These are phyloP conservation scores for Embiotoca jacksoni DNA, from an alignment of 2,113 vertebrate genomes.

Conservation along the genomic window DNA sequence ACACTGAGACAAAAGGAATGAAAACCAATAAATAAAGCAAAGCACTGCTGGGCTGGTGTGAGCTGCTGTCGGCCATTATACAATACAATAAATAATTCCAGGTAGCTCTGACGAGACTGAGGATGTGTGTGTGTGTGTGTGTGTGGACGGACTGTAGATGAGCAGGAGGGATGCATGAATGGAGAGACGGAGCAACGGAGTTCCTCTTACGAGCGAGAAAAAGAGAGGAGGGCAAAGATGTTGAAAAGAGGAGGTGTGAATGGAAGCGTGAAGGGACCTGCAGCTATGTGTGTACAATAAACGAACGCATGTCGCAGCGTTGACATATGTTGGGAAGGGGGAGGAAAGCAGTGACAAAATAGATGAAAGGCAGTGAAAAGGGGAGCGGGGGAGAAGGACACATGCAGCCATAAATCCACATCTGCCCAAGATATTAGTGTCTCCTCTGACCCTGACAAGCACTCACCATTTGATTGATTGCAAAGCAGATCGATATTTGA, in stretches of 20 bases:
- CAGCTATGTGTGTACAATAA: neutral
- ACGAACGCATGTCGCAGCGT: neutral
- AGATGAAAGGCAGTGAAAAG: conserved; percentile 37
- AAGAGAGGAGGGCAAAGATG: conserved; percentile 5
- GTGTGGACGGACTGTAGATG: conserved; percentile 68
- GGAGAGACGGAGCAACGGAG: conserved; percentile 19
- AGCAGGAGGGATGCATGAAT: conserved; percentile 55
- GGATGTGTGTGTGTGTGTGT: conserved; percentile 37
- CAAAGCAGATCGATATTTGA: conserved; percentile 58
- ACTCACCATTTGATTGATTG: conserved; percentile 60
- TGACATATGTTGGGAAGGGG: conserved; percentile 11
- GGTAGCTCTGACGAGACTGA: conserved; percentile 62
- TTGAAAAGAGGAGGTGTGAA: conserved; percentile 1
- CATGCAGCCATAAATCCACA: conserved; percentile 58
- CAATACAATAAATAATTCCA: conserved; percentile 78
- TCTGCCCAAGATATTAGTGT: conserved; percentile 52
- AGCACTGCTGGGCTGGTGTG: conserved; percentile 62
- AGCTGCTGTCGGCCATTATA: conserved; percentile 72
- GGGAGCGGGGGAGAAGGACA: conserved; percentile 20
- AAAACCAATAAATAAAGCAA: conserved; percentile 78
- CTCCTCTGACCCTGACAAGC: conserved; percentile 58
- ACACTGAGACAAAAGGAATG: conserved; percentile 63
- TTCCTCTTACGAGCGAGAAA: conserved; percentile 7
- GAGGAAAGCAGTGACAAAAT: neutral
- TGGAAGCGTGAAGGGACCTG: conserved; percentile 27